phyloP scores from a whole-genome alignment of 2,113 vertebrate genomes.

The Brachypodius melanocephalos region DNA sequence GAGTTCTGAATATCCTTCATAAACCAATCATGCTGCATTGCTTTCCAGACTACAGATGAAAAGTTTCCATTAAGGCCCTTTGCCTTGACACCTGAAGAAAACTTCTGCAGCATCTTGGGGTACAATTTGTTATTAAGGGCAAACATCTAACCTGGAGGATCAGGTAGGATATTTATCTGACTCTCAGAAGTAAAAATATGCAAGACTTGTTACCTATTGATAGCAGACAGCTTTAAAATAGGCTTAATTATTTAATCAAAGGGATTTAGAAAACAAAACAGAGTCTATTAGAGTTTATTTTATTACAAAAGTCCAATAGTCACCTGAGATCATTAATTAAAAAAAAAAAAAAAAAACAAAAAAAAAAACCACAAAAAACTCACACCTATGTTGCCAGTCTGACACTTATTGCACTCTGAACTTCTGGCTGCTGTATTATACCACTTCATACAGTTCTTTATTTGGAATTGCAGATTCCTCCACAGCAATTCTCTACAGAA shows the following conservation, averaged over 20 bases:
- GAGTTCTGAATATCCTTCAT: background rate
- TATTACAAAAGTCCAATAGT: background rate
- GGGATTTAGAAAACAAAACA: background rate
- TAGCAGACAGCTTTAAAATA: background rate
- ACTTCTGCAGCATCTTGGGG: background rate
- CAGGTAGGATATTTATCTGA: background rate
- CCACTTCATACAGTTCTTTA: background rate
- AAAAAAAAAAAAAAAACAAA: background rate
- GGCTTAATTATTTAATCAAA: background rate
- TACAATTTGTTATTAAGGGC: background rate
- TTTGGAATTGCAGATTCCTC: background rate
- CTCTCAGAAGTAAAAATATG: background rate
- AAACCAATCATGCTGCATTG: background rate
- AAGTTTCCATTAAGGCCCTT: background rate
- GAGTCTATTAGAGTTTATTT: background rate
- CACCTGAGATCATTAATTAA: background rate
- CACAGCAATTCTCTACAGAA: background rate
- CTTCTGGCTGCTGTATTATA: background rate
- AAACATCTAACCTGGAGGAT: background rate
- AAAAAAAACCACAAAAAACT: background rate
- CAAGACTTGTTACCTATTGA: accelerated
- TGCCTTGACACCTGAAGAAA: background rate
- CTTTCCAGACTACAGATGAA: background rate
- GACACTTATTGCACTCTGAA: background rate
- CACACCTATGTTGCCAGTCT: background rate